These are phyloP conservation scores for Brienomyrus longianalis DNA, from an alignment of 2,113 vertebrate species.

Conservation along the genomic window DNA sequence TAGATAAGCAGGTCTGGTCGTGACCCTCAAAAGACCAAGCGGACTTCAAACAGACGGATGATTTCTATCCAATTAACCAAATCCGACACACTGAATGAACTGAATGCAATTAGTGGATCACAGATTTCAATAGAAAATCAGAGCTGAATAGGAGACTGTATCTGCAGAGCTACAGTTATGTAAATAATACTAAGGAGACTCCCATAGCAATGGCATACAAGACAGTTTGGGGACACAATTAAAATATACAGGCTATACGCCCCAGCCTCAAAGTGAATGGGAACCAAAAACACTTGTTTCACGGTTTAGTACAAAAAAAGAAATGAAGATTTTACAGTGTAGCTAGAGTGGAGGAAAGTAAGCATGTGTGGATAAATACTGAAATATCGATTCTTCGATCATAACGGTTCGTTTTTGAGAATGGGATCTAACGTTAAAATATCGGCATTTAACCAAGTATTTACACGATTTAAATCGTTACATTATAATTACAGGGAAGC, in stretches of 20 bases:
- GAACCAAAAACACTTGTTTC: neutral
- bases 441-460: neutral
- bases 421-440: neutral
- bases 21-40: neutral
- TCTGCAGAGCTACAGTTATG: neutral
- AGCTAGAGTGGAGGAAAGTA: neutral
- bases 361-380: neutral
- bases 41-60: neutral
- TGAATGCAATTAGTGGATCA: neutral
- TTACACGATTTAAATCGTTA: neutral
- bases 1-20: neutral
- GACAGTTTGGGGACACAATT: neutral
- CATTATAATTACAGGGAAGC: neutral
- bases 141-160: neutral
- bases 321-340: neutral
- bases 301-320: neutral
- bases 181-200: neutral
- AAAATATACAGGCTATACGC: neutral
- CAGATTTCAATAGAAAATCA: neutral
- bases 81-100: neutral
- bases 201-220: neutral
- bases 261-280: neutral
- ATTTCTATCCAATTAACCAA: neutral
- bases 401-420: neutral
- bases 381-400: neutral